Evolutionary conservation across 2,888 invertebrate species (phyloP).

Genomic region (Drosophila nigricruria): DNA sequence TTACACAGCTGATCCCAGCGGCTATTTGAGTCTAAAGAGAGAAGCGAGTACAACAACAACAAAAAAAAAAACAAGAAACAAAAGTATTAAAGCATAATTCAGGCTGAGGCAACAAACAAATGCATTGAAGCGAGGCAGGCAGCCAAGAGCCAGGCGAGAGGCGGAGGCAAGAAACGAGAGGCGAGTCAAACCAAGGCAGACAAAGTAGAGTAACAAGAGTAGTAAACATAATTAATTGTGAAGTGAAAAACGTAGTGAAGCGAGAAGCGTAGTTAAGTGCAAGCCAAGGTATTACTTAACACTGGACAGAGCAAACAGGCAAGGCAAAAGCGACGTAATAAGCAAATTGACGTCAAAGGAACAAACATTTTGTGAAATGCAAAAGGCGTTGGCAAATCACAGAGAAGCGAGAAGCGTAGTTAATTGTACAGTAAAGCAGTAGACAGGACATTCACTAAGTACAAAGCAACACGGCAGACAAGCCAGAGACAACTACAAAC

Average conservation of each 20-base stretch:
- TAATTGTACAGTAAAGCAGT: not conserved
- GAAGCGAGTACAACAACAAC: not conserved
- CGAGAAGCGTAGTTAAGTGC: conserved; percentile 9
- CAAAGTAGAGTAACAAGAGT: not conserved
- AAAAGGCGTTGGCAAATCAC: not conserved
- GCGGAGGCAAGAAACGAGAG: not conserved
- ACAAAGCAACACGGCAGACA: not conserved
- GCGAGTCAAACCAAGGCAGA: not conserved
- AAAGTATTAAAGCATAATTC: conserved; percentile 3
- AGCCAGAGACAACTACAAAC: not conserved
- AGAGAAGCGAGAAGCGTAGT: not conserved
- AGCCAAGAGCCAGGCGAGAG: not conserved
- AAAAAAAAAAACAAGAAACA: not conserved
- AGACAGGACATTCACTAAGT: too few species aligned
- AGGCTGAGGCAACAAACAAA: not conserved
- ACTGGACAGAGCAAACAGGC: conserved; percentile 1
- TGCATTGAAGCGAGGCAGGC: not conserved
- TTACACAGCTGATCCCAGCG: conserved; percentile 7
- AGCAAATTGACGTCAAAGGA: not conserved
- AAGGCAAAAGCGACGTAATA: not conserved
- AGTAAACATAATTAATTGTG: conserved; percentile 6
- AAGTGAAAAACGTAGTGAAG: not conserved
- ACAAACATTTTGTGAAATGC: not conserved
- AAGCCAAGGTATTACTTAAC: not conserved
- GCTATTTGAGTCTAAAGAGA: not conserved